phyloP scores from a whole-genome alignment of 1,140 invertebrate species.

The Drosophila pandora region DNA sequence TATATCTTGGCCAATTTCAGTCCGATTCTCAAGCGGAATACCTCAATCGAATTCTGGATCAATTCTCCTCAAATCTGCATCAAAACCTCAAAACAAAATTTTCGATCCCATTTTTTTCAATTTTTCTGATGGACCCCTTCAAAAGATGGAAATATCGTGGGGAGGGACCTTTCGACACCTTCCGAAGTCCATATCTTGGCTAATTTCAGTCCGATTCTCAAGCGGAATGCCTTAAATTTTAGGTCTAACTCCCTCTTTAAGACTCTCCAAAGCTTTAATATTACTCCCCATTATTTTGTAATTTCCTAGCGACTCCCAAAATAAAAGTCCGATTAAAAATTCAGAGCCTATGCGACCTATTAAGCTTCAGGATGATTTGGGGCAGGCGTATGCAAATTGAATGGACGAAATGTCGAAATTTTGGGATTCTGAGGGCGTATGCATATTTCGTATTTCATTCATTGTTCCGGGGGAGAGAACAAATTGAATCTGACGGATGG shows the following conservation, averaged over 20 bases:
- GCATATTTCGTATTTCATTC: slow-evolving; percentile 7
- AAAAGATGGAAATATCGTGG: no score
- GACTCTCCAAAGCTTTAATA: neutral
- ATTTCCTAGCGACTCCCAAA: neutral
- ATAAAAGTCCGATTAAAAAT: neutral
- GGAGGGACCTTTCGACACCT: no score
- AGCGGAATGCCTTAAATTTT: neutral
- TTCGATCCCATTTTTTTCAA: no score
- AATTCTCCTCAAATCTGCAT: no score
- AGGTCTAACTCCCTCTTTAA: neutral
- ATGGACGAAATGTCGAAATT: slow-evolving; percentile 1
- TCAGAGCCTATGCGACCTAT: neutral
- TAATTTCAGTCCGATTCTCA: neutral
- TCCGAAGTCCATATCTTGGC: neutral
- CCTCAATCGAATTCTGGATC: no score
- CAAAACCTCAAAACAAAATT: no score
- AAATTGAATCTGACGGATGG: slow-evolving; percentile 19
- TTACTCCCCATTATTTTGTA: neutral
- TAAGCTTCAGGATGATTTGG: slow-evolving; percentile 2
- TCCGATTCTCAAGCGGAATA: no score
- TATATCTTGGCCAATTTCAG: no score
- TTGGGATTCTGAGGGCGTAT: neutral
- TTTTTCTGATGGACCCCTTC: no score
- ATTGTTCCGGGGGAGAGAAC: neutral
- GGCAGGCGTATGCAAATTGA: slow-evolving; percentile 19